These are phyloP conservation scores for Bombus sylvicola DNA, from an alignment of 1,140 invertebrate species.

Conservation along the genomic window DNA sequence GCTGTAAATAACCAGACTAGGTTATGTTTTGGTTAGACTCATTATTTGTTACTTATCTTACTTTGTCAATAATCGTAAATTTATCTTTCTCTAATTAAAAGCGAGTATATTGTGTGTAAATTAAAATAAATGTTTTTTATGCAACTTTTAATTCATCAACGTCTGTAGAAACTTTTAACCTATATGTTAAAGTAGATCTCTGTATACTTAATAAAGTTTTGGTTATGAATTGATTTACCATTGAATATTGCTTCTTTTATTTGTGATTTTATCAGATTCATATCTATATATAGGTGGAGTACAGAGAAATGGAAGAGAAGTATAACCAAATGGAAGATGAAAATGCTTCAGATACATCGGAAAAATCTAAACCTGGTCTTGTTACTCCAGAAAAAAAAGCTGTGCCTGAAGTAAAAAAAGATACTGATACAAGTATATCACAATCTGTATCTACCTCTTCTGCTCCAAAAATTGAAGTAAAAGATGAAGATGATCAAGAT, in stretches of 20 bases:
- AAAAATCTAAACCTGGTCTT: slow-evolving; percentile 84
- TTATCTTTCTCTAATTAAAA: background rate
- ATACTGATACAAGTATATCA: slow-evolving; percentile 68
- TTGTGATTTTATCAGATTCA: slow-evolving; percentile 47
- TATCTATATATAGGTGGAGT: slow-evolving; percentile 85
- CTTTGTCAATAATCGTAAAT: background rate
- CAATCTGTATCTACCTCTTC: slow-evolving; percentile 63
- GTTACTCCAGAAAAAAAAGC: slow-evolving; percentile 81
- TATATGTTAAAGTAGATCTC: slow-evolving; percentile 18
- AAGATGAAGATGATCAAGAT: slow-evolving; percentile 81
- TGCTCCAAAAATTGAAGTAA: slow-evolving; percentile 74
- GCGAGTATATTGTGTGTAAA: no score
- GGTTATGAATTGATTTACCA: background rate
- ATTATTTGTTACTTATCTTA: slow-evolving; percentile 1
- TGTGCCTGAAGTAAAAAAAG: slow-evolving; percentile 78
- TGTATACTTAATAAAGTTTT: background rate
- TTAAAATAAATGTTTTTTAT: slow-evolving; percentile 1
- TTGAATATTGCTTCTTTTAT: slow-evolving; percentile 1
- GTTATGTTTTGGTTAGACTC: slow-evolving; percentile 49
- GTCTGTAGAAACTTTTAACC: slow-evolving; percentile 30
- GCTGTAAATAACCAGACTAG: slow-evolving; percentile 28
- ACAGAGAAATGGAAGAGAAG: slow-evolving; percentile 88
- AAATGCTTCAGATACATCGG: slow-evolving; percentile 85
- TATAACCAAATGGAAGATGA: slow-evolving; percentile 86
- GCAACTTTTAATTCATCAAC: slow-evolving; percentile 47